These are phyloP conservation scores for Falco columbarius DNA, from an alignment of 2,797 vertebrate genomes.

Conservation along the genomic window DNA sequence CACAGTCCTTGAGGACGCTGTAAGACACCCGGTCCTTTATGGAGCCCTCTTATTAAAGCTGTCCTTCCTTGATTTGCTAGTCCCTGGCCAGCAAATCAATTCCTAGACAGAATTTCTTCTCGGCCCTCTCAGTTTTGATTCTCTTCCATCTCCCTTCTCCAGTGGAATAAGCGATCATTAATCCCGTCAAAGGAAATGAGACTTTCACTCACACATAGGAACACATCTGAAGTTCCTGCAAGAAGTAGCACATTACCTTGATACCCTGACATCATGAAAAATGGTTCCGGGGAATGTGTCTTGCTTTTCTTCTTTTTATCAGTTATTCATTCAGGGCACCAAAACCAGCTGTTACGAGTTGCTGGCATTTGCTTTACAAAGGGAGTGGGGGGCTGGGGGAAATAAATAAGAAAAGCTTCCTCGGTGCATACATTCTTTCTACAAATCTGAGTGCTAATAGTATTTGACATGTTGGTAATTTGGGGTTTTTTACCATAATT, in stretches of 20 bases:
- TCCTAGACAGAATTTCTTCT: neutral
- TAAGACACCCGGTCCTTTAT: neutral
- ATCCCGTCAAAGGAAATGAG: slow-evolving; percentile 45
- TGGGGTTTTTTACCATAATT: slow-evolving; percentile 64
- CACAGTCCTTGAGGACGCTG: neutral
- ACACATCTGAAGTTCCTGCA: slow-evolving; percentile 15
- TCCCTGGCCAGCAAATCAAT: neutral
- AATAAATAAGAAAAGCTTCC: slow-evolving; percentile 11
- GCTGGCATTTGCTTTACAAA: slow-evolving; percentile 42
- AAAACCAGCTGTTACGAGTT: slow-evolving; percentile 48
- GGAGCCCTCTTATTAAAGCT: neutral
- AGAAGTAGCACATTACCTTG: slow-evolving; percentile 31
- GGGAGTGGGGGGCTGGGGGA: neutral
- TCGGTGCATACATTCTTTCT: slow-evolving; percentile 30
- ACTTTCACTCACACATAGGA: neutral
- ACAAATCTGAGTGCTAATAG: slow-evolving; percentile 68
- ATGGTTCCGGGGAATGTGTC: neutral
- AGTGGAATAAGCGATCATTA: neutral
- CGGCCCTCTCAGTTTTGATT: neutral
- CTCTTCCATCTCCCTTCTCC: slow-evolving; percentile 13
- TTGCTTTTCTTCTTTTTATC: slow-evolving; percentile 22
- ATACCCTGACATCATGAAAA: slow-evolving; percentile 36
- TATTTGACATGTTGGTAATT: slow-evolving; percentile 78
- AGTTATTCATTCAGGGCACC: slow-evolving; percentile 52
- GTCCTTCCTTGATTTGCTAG: neutral